Evolutionary conservation across 2,113 vertebrate species (phyloP).

Genomic region (Ivindomyrus marchei): DNA sequence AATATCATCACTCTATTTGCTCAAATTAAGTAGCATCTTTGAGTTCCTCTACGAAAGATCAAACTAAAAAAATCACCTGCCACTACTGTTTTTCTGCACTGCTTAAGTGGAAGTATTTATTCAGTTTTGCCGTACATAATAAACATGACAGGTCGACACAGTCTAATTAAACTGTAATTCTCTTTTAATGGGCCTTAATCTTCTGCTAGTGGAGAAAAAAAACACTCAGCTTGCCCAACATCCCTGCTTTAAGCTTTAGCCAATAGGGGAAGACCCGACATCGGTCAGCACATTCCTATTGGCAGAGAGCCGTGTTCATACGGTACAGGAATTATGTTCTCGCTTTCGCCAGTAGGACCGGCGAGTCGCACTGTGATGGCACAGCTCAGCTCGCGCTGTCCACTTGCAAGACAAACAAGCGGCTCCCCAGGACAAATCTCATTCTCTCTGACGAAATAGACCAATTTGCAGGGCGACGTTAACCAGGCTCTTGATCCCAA

Average conservation of each 20-base stretch:
- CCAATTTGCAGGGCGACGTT: neutral
- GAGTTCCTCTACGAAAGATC: neutral
- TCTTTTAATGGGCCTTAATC: conserved; percentile 1
- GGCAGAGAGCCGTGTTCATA: neutral
- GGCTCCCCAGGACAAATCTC: neutral
- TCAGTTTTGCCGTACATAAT: neutral
- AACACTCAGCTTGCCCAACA: neutral
- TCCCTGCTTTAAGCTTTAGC: neutral
- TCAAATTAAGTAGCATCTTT: conserved; percentile 3
- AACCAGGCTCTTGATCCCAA: neutral
- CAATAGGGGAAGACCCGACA: neutral
- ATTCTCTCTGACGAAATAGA: neutral
- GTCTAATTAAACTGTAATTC: neutral
- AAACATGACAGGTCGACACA: neutral
- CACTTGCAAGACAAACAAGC: neutral
- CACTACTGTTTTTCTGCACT: neutral
- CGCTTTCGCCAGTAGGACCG: neutral
- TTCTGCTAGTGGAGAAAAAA: neutral
- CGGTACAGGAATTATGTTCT: neutral
- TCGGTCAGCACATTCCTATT: neutral
- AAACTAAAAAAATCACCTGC: neutral
- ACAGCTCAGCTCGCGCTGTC: neutral
- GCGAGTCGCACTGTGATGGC: neutral
- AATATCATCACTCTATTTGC: conserved; percentile 18
- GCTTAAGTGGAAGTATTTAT: neutral